These are phyloP conservation scores for Molossus molossus DNA, from an alignment of 2,797 vertebrate species.

Conservation along the genomic window DNA sequence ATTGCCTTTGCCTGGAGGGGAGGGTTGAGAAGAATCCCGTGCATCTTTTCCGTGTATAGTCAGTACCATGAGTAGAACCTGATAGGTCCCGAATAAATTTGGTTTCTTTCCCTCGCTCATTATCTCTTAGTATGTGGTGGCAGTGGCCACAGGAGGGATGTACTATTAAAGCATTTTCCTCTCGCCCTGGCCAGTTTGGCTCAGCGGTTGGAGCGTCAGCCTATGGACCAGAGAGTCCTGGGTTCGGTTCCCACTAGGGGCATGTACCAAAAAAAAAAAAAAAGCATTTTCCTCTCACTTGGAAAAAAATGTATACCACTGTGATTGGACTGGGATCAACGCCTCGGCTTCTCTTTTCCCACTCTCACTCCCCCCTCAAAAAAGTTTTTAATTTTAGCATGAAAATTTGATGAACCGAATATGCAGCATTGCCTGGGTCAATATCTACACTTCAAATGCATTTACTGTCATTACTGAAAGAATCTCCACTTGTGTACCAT, in stretches of 20 bases:
- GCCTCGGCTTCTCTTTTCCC: slow-evolving; percentile 45
- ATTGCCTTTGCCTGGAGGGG: neutral
- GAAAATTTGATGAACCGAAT: slow-evolving; percentile 84
- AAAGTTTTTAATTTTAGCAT: slow-evolving; percentile 83
- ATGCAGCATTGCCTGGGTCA: slow-evolving; percentile 75
- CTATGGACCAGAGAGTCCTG: too few species aligned
- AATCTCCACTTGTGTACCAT: slow-evolving; percentile 83
- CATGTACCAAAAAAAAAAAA: too few species aligned
- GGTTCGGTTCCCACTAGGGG: too few species aligned
- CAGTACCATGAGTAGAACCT: neutral
- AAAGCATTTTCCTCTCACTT: neutral
- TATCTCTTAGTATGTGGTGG: neutral
- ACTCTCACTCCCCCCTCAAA: neutral
- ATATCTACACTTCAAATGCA: slow-evolving; percentile 84
- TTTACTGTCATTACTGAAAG: slow-evolving; percentile 84
- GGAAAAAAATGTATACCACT: neutral
- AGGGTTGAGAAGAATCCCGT: neutral
- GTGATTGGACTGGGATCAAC: slow-evolving; percentile 61
- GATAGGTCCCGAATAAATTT: neutral
- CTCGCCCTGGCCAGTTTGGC: too few species aligned
- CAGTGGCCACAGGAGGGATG: neutral
- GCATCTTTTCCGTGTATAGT: neutral
- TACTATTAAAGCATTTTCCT: neutral
- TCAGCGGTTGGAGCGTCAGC: too few species aligned
- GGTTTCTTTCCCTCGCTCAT: neutral